These are phyloP conservation scores for Drosophila meridionalis DNA, from an alignment of 2,888 invertebrate genomes.

Conservation along the genomic window DNA sequence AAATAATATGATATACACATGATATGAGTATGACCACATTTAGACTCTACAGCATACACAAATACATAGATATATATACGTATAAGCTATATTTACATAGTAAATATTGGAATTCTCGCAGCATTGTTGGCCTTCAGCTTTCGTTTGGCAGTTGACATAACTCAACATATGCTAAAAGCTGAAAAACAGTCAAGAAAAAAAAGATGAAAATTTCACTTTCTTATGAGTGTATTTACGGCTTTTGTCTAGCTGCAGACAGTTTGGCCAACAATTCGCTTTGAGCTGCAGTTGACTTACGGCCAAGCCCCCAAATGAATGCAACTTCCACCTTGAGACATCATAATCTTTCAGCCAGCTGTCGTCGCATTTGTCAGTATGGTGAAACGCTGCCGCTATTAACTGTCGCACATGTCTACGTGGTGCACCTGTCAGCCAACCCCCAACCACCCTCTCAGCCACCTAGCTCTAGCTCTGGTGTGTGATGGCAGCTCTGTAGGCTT, in stretches of 20 bases:
- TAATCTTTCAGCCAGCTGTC: slow-evolving; percentile 56
- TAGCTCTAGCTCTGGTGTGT: background rate
- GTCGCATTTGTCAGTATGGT: slow-evolving; percentile 34
- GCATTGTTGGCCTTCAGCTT: slow-evolving; percentile 46
- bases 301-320: slow-evolving; percentile 48
- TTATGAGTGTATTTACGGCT: slow-evolving; percentile 34
- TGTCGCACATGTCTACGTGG: slow-evolving; percentile 11
- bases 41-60: background rate
- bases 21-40: background rate
- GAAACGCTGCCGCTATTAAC: slow-evolving; percentile 42
- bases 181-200: slow-evolving; percentile 16
- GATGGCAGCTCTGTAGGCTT: slow-evolving; percentile 14
- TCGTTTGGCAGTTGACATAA: slow-evolving; percentile 18
- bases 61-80: background rate
- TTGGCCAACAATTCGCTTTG: slow-evolving; percentile 36
- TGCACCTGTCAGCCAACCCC: background rate
- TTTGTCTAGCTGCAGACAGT: slow-evolving; percentile 49
- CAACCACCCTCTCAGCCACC: background rate
- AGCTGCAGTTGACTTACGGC: slow-evolving; percentile 68
- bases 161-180: slow-evolving; percentile 51
- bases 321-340: slow-evolving; percentile 47
- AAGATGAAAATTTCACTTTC: slow-evolving; percentile 63
- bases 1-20: background rate
- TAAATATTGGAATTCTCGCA: slow-evolving; percentile 6
- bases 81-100: background rate